phyloP scores from a whole-genome alignment of 1,140 invertebrate species.

The Atta texana region DNA sequence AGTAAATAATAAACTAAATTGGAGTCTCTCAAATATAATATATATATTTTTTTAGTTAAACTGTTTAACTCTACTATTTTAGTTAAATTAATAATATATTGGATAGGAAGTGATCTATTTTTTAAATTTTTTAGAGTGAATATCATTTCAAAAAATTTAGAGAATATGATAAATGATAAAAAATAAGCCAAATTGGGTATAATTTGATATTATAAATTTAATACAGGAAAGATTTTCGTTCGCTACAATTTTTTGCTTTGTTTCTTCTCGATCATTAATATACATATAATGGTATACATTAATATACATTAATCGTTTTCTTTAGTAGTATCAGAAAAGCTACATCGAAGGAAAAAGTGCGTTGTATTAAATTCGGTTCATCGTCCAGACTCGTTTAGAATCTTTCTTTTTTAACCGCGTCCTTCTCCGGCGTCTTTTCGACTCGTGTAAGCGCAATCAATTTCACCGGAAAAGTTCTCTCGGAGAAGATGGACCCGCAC shows the following conservation, averaged over 20 bases:
- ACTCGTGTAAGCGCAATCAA: constrained; percentile 66
- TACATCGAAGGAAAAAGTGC: not conserved
- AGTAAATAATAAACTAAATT: too few relatives aligned
- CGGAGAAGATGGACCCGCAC: constrained; percentile 32
- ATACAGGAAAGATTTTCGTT: not conserved
- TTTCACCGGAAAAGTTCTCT: constrained; percentile 69
- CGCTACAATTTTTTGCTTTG: not conserved
- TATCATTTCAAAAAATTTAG: too few relatives aligned
- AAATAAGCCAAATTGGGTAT: too few relatives aligned
- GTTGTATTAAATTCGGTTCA: constrained; percentile 23
- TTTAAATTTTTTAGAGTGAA: too few relatives aligned
- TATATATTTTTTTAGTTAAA: too few relatives aligned
- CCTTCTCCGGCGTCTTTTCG: not conserved
- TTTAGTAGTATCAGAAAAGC: not conserved
- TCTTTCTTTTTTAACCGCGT: constrained; percentile 2
- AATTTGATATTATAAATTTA: too few relatives aligned
- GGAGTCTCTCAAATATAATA: too few relatives aligned
- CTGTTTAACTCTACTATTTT: too few relatives aligned
- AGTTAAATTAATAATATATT: too few relatives aligned
- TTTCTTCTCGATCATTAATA: not conserved
- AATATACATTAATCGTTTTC: not conserved
- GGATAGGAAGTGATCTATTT: too few relatives aligned
- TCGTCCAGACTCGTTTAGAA: not conserved
- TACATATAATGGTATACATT: not conserved
- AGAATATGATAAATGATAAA: too few relatives aligned